Percentiles rank a stretch among this genome's conserved stretches.
These are phyloP conservation scores for Pachydiplax longipennis DNA, from an alignment of 2,888 invertebrate genomes.

Conservation along the genomic window DNA sequence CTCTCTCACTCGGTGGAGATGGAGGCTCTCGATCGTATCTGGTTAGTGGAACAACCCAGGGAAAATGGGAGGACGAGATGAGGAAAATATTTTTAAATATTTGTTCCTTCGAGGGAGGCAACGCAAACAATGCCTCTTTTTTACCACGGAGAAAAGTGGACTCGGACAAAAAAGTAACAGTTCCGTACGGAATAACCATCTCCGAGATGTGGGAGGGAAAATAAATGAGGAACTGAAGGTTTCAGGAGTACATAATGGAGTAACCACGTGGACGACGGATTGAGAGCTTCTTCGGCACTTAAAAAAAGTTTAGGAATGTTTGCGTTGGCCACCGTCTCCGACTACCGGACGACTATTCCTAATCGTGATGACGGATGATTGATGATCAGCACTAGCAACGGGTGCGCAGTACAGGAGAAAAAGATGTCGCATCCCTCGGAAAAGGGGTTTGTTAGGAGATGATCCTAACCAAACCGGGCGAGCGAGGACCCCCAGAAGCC, in stretches of 20 bases:
- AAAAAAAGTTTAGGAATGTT: constrained; percentile 15
- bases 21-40: constrained; percentile 26
- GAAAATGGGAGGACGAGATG: not conserved
- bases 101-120: not conserved
- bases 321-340: not conserved
- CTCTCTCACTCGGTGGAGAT: not conserved
- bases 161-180: not conserved
- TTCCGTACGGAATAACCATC: not conserved
- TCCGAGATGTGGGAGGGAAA: not conserved
- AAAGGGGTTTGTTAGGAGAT: not conserved
- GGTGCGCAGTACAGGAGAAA: not conserved
- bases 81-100: constrained; percentile 30
- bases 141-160: not conserved
- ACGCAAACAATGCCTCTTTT: not conserved
- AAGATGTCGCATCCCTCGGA: not conserved
- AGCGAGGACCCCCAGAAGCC: not conserved
- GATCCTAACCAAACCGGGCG: constrained; percentile 19
- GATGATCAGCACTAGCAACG: not conserved
- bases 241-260: not conserved
- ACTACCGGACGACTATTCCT: constrained; percentile 1
- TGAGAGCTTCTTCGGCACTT: not conserved
- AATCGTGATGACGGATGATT: constrained; percentile 36
- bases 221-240: not conserved
- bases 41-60: not conserved
- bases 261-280: not conserved